These are phyloP conservation scores for Himalopsyche japonica DNA, from an alignment of 2,888 invertebrate species.

Conservation along the genomic window DNA sequence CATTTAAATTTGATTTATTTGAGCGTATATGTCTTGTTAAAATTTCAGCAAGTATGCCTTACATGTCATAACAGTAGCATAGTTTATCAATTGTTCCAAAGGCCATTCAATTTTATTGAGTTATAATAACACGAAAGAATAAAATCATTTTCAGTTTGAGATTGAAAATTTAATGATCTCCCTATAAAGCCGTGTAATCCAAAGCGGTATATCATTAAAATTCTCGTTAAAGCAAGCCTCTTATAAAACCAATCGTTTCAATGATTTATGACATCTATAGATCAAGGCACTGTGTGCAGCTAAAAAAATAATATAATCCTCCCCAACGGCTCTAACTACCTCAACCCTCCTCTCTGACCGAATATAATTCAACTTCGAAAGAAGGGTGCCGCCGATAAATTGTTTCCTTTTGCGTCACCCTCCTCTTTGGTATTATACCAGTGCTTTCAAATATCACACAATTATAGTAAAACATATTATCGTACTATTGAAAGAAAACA, in stretches of 20 bases:
- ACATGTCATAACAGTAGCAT: no score
- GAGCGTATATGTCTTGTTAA: no score
- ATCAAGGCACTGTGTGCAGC: conserved; percentile 25
- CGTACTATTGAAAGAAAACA: not conserved
- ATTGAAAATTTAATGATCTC: not conserved
- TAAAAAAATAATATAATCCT: conserved; percentile 37
- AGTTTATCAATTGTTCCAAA: no score
- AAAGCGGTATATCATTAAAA: conserved; percentile 25
- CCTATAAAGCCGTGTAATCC: not conserved
- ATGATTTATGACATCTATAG: conserved; percentile 32
- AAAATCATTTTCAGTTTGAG: no score
- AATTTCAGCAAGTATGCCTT: no score
- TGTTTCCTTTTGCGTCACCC: conserved; percentile 32
- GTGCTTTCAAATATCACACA: not conserved
- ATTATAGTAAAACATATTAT: not conserved
- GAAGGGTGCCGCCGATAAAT: conserved; percentile 39
- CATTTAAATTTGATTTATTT: no score
- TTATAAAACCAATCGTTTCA: conserved; percentile 33
- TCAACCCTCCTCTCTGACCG: conserved; percentile 28
- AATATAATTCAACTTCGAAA: conserved; percentile 40
- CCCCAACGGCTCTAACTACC: conserved; percentile 18
- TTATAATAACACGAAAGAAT: no score
- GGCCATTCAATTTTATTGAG: no score
- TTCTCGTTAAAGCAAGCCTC: conserved; percentile 31
- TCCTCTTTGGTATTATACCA: not conserved